A percentile compares a stretch with the other conserved stretches of the same genome.
These are phyloP conservation scores for Germaria angustata DNA, from an alignment of 2,888 invertebrate genomes.

Conservation along the genomic window DNA sequence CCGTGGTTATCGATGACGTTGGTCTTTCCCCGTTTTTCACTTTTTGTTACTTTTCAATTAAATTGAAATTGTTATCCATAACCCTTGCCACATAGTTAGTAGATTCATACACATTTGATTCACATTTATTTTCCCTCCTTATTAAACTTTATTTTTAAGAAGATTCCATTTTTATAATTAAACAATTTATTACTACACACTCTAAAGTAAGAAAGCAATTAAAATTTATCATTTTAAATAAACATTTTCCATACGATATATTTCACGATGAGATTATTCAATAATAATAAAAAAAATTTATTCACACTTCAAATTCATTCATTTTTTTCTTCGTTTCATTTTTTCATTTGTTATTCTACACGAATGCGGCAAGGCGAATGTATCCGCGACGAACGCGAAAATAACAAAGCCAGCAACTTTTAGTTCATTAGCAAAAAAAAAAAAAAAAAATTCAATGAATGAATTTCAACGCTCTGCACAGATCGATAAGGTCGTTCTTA, in stretches of 20 bases:
- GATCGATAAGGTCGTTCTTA: slow-evolving; percentile 66
- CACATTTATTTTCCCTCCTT: background rate
- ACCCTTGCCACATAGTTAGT: background rate
- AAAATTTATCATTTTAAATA: background rate
- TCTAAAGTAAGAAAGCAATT: background rate
- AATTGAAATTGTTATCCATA: slow-evolving; percentile 30
- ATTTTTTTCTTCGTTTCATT: slow-evolving; percentile 21
- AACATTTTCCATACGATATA: background rate
- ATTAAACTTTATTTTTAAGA: background rate
- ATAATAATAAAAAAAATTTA: slow-evolving; percentile 7
- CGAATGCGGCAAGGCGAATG: slow-evolving; percentile 57
- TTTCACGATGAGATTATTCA: background rate
- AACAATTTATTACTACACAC: background rate
- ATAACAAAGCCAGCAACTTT: slow-evolving; percentile 42
- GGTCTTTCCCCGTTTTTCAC: slow-evolving; percentile 35
- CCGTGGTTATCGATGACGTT: slow-evolving; percentile 62
- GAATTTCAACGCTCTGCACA: slow-evolving; percentile 63
- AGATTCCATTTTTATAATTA: background rate
- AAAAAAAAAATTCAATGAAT: slow-evolving; percentile 61
- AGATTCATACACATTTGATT: background rate
- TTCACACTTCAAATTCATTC: slow-evolving; percentile 58
- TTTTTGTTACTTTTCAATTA: slow-evolving; percentile 22
- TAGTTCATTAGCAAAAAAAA: slow-evolving; percentile 58
- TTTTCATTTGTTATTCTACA: slow-evolving; percentile 32
- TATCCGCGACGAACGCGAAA: slow-evolving; percentile 38